phyloP scores from a whole-genome alignment of 2,888 invertebrate species.

The Macropis europaea region DNA sequence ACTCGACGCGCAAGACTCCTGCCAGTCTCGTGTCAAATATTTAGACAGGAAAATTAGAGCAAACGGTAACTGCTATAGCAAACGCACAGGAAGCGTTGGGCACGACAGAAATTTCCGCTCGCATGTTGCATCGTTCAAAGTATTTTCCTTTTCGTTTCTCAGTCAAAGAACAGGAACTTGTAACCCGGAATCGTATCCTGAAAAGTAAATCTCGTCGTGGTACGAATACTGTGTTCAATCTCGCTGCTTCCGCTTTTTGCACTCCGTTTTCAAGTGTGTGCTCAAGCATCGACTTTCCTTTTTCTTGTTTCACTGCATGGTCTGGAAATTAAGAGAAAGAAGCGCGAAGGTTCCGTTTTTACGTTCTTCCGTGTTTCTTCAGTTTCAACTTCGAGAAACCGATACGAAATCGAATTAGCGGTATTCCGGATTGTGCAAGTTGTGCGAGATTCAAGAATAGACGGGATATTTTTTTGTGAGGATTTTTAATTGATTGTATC shows the following conservation, averaged over 20 bases:
- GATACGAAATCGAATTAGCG: slow-evolving; percentile 5
- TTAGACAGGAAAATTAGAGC: neutral
- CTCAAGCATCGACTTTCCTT: neutral
- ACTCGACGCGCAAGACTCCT: neutral
- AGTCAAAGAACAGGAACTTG: neutral
- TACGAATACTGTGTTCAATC: neutral
- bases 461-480: too few relatives aligned
- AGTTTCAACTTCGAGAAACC: neutral
- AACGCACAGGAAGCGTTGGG: neutral
- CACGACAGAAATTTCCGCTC: neutral
- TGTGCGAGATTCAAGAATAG: too few relatives aligned
- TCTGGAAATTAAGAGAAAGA: neutral
- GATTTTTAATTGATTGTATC: too few relatives aligned
- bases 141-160: neutral
- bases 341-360: neutral
- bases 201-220: neutral
- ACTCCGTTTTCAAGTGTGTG: neutral
- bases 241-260: neutral
- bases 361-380: neutral
- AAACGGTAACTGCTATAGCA: too few relatives aligned
- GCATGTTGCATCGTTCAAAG: neutral
- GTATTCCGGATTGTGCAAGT: neutral
- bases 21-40: neutral
- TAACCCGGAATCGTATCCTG: neutral
- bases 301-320: neutral